Evolutionary conservation across 2,113 vertebrate genomes (phyloP).

Genomic region (Syngnathoides biaculeatus): DNA sequence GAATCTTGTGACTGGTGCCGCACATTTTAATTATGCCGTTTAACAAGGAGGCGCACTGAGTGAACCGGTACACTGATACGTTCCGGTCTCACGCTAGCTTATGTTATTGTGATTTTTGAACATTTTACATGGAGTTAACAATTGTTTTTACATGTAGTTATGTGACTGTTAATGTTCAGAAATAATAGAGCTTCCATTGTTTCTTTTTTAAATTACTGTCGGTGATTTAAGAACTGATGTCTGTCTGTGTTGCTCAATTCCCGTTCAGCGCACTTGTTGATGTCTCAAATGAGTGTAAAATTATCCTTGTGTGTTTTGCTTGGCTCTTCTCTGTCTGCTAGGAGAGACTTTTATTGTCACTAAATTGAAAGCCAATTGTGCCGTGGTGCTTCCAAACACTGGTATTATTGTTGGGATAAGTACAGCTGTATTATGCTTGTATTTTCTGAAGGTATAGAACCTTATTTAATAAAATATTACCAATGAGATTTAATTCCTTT

Average conservation of each 20-base stretch:
- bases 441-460: not conserved
- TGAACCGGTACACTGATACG: not conserved
- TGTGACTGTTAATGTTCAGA: not conserved
- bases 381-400: not conserved
- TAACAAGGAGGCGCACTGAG: not conserved
- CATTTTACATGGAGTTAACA: not conserved
- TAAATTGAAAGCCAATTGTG: not conserved
- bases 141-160: not conserved
- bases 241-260: not conserved
- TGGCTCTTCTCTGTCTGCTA: not conserved
- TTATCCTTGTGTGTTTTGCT: constrained; percentile 33
- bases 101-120: too few species aligned
- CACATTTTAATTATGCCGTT: not conserved
- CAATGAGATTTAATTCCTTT: too few species aligned
- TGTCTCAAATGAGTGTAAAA: constrained; percentile 31
- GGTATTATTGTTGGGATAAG: not conserved
- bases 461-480: too few species aligned
- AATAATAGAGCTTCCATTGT: not conserved
- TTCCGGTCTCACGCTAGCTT: too few species aligned
- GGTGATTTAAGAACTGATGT: not conserved
- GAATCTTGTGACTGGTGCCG: not conserved
- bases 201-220: not conserved
- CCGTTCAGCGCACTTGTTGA: not conserved
- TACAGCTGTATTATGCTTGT: not conserved
- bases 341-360: constrained; percentile 16